phyloP scores from a whole-genome alignment of 2,113 vertebrate species.

The Natator depressus region DNA sequence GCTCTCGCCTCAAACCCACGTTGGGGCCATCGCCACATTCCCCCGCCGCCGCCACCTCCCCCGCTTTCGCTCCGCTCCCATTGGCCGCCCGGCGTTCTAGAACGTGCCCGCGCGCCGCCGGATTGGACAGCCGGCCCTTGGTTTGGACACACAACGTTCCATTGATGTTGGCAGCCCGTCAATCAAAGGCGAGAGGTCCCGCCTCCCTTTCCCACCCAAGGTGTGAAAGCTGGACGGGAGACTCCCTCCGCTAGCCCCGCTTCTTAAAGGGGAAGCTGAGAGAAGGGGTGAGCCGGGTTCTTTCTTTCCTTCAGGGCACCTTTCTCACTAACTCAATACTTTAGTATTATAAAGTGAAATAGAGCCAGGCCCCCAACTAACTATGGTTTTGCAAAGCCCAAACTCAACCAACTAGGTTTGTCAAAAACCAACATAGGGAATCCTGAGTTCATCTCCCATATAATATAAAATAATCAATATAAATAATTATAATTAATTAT shows the following conservation, averaged over 20 bases:
- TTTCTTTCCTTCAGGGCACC: too few relatives aligned
- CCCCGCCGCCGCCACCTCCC: conserved; percentile 34
- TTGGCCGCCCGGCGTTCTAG: conserved; percentile 60
- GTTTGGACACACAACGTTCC: background rate
- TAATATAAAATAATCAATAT: background rate
- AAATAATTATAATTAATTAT: background rate
- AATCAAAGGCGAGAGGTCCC: conserved; percentile 74
- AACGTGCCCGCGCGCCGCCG: background rate
- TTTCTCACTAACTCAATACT: too few relatives aligned
- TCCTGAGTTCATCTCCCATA: background rate
- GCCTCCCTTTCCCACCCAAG: conserved; percentile 88
- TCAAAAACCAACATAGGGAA: background rate
- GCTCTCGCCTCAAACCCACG: conserved; percentile 80
- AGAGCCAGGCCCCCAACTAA: background rate
- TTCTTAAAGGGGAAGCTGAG: conserved; percentile 84
- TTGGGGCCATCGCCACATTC: conserved; percentile 83
- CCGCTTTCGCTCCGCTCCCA: conserved; percentile 32
- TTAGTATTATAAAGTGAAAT: background rate
- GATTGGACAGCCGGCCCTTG: background rate
- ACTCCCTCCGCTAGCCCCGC: background rate
- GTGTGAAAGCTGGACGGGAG: conserved; percentile 86
- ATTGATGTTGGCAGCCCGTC: conserved; percentile 69
- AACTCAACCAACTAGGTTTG: background rate
- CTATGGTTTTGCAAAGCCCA: background rate
- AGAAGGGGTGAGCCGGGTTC: background rate